Evolutionary conservation across 2,113 vertebrate genomes (phyloP).

Genomic region (Anoura caudifer): DNA sequence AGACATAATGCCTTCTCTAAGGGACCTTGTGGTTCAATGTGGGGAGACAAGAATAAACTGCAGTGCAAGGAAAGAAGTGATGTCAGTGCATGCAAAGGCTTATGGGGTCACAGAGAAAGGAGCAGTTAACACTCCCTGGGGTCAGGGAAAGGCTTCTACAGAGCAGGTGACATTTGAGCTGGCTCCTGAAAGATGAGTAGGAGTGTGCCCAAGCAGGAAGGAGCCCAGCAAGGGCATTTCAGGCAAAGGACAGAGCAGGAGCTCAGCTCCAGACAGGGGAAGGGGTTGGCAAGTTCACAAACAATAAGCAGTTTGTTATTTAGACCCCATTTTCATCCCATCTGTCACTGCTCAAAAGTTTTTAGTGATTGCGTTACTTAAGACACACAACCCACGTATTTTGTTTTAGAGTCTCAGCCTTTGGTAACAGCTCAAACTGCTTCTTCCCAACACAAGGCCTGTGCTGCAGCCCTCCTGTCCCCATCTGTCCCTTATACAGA

Average conservation of each 20-base stretch:
- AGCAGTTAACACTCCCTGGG: neutral
- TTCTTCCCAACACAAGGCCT: neutral
- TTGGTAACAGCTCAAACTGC: neutral
- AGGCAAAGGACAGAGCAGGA: slow-evolving; percentile 4
- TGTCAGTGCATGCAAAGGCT: neutral
- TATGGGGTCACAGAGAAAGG: neutral
- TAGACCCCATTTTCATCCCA: neutral
- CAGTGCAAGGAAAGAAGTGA: neutral
- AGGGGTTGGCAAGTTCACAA: neutral
- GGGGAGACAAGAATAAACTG: neutral
- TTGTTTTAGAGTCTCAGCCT: neutral
- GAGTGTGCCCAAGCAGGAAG: neutral
- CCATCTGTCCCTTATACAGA: neutral
- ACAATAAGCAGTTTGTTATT: neutral
- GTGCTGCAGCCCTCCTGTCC: too few species aligned
- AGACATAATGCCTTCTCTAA: neutral
- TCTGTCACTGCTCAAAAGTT: neutral
- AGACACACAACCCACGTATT: neutral
- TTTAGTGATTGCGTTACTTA: neutral
- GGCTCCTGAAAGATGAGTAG: neutral
- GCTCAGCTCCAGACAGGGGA: neutral
- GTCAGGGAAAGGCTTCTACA: neutral
- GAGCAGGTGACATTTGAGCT: neutral
- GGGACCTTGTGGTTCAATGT: neutral
- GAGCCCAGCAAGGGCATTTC: slow-evolving; percentile 18